Base-by-base conservation (phyloP, 2,888 invertebrate genomes). In the Hetaerina titia region DNA sequence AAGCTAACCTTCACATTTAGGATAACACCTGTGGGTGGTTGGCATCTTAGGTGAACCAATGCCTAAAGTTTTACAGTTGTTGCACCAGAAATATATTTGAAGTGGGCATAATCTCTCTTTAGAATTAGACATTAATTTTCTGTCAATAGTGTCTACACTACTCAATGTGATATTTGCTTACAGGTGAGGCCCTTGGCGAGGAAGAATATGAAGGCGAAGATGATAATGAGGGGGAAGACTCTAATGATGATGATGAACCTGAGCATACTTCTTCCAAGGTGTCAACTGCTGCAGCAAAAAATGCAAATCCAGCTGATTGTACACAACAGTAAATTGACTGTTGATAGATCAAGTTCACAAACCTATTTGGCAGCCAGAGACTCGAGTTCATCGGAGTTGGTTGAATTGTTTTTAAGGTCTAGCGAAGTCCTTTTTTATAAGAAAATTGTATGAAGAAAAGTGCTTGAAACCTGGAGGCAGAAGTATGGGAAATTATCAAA, bases 301-400 rank as follows among this genome's bases (percentile, higher is more conserved):
- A 74, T 45, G 95, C 94, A 89, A 97, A 97, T 96, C 97, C 98
- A 95, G 97, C 97, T 95, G 98, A 98, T 96, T 98, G 98, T 97
- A 98, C 98, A 96, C 98, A 98, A 96, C 98, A 98, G 97, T 98
- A 98, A 97, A 97, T 97, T 96, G 63, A 88, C 94, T 58, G 63
- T 69, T 74, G 64, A 56, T 17, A 56, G 56, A 89, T 45, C 45
- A 57, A 45, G 89, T 89, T 58, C 22, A 56, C 45, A 64, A 64
- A 31, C 58, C 31, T 56, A 92, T 57, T 92, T 31, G 92, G 92
- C 92, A 92, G 92, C 92, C 69, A 74, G 56, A 69, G 92, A 92
- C 92, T 92, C 92, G 69, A 69, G 69, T n/a, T n/a, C n/a, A 92
- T 31, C 81, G n/a, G 92, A 92, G 92, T 92, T 92, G 69, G 92